Conservation (phyloP, 2,888 invertebrate genomes). For the Cataglyphis albicans region DNA sequence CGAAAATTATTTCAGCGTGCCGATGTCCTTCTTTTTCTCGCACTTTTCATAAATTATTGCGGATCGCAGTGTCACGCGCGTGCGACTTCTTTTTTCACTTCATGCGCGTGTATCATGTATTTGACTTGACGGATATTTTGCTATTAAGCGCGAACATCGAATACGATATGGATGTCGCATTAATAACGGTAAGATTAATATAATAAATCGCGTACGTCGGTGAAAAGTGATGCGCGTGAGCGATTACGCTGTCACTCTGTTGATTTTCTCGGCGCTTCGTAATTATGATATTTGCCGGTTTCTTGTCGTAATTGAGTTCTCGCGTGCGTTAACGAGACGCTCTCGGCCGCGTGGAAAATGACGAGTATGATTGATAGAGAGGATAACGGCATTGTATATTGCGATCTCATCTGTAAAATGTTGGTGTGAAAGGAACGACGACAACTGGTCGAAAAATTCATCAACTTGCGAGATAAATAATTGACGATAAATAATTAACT, state of each 20-base stretch:
- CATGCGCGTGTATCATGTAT: not conserved
- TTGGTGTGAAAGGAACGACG: not conserved
- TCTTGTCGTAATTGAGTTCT: conserved; percentile 45
- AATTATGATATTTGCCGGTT: conserved; percentile 33
- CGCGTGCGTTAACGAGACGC: conserved; percentile 50
- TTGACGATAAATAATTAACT: not conserved
- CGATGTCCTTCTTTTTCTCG: not conserved
- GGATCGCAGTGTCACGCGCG: not conserved
- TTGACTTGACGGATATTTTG: not conserved
- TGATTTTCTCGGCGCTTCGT: conserved; percentile 53
- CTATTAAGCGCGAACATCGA: not conserved
- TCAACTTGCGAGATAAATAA: conserved; percentile 1
- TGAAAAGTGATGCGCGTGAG: not conserved
- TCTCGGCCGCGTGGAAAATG: conserved; percentile 26
- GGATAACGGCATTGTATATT: conserved; percentile 7
- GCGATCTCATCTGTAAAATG: conserved; percentile 3
- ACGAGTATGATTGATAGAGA: conserved; percentile 32
- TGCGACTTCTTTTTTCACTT: not conserved
- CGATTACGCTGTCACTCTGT: conserved; percentile 31
- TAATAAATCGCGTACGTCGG: not conserved
- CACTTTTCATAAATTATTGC: not conserved
- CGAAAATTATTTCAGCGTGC: conserved; percentile 55
- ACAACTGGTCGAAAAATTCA: not conserved
- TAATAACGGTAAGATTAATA: conserved; percentile 35
- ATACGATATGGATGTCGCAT: not conserved